phyloP scores from a whole-genome alignment of 64 coral and sea anemone genomes.

The Porites australiensis region DNA sequence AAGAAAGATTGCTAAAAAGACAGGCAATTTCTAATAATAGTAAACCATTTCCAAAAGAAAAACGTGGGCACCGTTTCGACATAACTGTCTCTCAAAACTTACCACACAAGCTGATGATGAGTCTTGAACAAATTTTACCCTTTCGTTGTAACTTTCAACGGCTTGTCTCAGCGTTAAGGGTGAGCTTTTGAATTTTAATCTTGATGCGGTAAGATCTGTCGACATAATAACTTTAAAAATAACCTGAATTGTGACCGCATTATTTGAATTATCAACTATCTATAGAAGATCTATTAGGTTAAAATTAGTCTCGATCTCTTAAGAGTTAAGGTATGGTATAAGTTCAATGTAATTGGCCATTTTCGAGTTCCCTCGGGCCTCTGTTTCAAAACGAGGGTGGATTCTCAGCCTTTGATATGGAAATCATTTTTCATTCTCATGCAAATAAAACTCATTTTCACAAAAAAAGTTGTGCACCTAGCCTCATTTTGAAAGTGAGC shows the following conservation, averaged over 20 bases:
- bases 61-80: not conserved
- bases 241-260: not conserved
- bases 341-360: too few species aligned
- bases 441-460: too few species aligned
- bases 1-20: too few species aligned
- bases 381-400: too few species aligned
- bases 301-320: not conserved
- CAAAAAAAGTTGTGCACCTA: too few species aligned
- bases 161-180: constrained; percentile 62
- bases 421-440: too few species aligned
- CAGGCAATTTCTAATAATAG: not conserved
- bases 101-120: constrained; percentile 84
- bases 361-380: too few species aligned
- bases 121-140: constrained; percentile 73
- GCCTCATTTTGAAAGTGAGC: too few species aligned
- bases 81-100: not conserved
- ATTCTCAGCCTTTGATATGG: too few species aligned
- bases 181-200: constrained; percentile 57
- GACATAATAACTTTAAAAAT: not conserved
- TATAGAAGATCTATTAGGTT: not conserved
- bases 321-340: not conserved
- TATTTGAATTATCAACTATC: not conserved
- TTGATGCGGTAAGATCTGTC: constrained; percentile 41
- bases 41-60: not conserved
- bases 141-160: constrained; percentile 72